Conservation (phyloP, 2,888 invertebrate species). For the Sycophila texana region DNA sequence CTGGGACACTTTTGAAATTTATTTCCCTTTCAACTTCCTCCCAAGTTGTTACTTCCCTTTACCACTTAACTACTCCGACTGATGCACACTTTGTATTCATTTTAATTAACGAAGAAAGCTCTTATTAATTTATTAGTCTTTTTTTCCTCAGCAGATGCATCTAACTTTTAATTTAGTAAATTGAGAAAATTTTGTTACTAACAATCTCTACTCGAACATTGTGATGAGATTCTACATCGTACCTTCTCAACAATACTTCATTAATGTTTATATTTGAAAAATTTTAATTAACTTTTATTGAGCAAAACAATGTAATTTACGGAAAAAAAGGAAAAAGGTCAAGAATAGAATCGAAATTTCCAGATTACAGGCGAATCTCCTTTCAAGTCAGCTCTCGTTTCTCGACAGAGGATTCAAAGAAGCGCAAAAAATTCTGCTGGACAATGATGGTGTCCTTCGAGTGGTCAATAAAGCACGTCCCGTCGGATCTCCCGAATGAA, state of each 20-base stretch:
- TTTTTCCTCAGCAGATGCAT: neutral
- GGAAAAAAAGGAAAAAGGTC: no score
- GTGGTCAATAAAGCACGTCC: constrained; percentile 42
- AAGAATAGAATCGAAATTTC: no score
- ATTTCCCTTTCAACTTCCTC: constrained; percentile 35
- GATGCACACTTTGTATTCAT: constrained; percentile 2
- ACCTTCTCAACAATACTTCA: no score
- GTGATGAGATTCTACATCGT: no score
- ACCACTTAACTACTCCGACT: constrained; percentile 2
- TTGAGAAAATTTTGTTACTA: no score
- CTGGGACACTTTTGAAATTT: constrained; percentile 45
- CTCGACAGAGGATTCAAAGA: constrained; percentile 19
- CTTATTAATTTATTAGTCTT: neutral
- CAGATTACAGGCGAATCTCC: no score
- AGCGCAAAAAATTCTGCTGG: constrained; percentile 39
- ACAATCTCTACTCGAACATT: no score
- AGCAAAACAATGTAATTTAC: no score
- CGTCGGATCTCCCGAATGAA: constrained; percentile 37
- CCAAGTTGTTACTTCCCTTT: constrained; percentile 34
- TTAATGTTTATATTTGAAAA: no score
- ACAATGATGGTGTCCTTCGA: constrained; percentile 16
- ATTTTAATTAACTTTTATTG: no score
- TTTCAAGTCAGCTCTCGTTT: no score
- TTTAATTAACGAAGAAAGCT: constrained; percentile 17
- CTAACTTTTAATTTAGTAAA: no score